Evolutionary conservation across 1,140 invertebrate species (phyloP), one percentile per base, ranked within the genome.

Genomic region (Panagrolaimus sp.): DNA sequence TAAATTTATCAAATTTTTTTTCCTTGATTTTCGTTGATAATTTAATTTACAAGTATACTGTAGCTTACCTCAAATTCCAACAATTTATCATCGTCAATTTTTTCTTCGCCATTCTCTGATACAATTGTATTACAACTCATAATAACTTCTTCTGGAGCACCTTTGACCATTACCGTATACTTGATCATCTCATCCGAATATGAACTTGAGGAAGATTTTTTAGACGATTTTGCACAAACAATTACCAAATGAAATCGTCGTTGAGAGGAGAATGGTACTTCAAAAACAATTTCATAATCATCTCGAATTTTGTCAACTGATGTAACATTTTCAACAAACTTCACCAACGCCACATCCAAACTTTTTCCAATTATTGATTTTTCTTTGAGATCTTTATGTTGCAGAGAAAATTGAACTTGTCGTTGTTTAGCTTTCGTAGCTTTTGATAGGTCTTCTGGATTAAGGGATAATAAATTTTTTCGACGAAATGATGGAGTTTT

Each of bases 61-160:
- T 16, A 23, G 20, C 65, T 64, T 67, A 76, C 73, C 70, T 75
- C 73, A 64, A 75, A 76, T 42, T 72, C 74, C 53, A 69, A 20
- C 16, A 72, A n/a, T 20, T 48, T 47, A 13, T 73, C 71, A 25
- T 66, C 71, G 44, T 53, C 61, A 8, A 74, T 31, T 9, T 46
- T 42, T 38, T 67, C 70, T 7, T 45, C 51, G 45, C 73, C 73
- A 42, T 66, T 53, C 5, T 53, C 47, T 47, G 53, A 48, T 42
- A 68, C 38, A 14, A 75, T 64, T 14, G 63, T 57, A 9, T 64
- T 20, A 63, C 73, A 75, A 16, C 64, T 67, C 11, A 47, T 25
- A 45, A 76, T 73, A 7, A 75, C 23, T 43, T 72, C 74, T 61
- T 75, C 73, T 4, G 73, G 74, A 16, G 74, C 73, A 11, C 73